Evolutionary conservation across 2,797 vertebrate species (phyloP).

Genomic region (Glossophaga mutica): DNA sequence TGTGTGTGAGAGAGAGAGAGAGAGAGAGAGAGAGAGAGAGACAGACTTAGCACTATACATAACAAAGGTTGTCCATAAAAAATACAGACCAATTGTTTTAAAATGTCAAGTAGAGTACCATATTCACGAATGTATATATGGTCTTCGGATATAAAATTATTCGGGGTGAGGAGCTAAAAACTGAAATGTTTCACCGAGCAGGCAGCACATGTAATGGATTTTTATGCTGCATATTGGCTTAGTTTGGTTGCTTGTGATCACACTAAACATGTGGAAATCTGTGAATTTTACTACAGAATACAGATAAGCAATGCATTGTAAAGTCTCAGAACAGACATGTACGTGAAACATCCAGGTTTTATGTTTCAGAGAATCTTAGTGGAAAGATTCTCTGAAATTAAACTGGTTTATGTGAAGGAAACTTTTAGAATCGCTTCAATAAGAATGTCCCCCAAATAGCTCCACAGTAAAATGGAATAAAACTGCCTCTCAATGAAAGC

Average conservation of each 20-base stretch:
- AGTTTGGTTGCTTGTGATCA: background rate
- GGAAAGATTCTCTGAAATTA: conserved; percentile 18
- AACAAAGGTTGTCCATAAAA: background rate
- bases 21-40: background rate
- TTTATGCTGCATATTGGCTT: background rate
- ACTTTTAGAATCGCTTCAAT: conserved; percentile 9
- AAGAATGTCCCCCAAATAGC: background rate
- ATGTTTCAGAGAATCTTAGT: too few species aligned
- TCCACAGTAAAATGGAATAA: conserved; percentile 4
- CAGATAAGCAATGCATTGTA: background rate
- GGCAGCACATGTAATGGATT: background rate
- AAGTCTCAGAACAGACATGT: background rate
- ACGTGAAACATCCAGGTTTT: background rate
- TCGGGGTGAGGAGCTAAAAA: background rate
- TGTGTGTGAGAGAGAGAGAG: too few species aligned
- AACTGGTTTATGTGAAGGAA: background rate
- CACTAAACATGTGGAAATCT: background rate
- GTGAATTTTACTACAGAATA: background rate
- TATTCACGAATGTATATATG: background rate
- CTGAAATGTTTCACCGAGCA: background rate
- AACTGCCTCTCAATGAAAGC: conserved; percentile 5
- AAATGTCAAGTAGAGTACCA: background rate
- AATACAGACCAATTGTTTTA: background rate
- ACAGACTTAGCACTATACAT: background rate
- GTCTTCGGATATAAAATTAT: background rate